Evolutionary conservation across 1,140 invertebrate species (phyloP).

Genomic region (Acyrthosiphon pisum): DNA sequence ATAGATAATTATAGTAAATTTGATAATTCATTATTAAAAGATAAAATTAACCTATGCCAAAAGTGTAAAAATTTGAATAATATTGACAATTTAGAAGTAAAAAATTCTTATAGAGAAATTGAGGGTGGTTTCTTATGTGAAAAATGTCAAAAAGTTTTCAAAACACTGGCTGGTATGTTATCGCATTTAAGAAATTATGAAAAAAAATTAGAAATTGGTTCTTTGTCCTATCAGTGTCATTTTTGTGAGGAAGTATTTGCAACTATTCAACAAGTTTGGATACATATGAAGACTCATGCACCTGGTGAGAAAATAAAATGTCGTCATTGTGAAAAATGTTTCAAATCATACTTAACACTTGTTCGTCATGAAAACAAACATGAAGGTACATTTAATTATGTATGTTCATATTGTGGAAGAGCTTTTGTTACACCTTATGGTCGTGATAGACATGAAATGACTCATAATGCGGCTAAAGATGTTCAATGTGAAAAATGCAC

Average conservation of each 20-base stretch:
- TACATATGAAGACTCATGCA: slow-evolving; percentile 52
- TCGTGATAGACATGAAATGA: slow-evolving; percentile 55
- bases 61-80: slow-evolving; percentile 1
- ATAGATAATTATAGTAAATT: slow-evolving; percentile 9
- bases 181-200: slow-evolving; percentile 48
- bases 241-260: slow-evolving; percentile 51
- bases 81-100: not conserved
- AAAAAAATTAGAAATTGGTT: slow-evolving; percentile 42
- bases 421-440: slow-evolving; percentile 52
- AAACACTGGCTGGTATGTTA: slow-evolving; percentile 43
- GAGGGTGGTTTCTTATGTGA: slow-evolving; percentile 40
- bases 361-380: slow-evolving; percentile 55
- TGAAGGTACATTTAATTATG: slow-evolving; percentile 43
- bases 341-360: slow-evolving; percentile 50
- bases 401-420: slow-evolving; percentile 50
- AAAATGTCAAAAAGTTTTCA: slow-evolving; percentile 48
- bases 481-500: slow-evolving; percentile 53
- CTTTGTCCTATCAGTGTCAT: slow-evolving; percentile 26
- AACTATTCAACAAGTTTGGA: slow-evolving; percentile 53
- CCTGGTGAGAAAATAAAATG: slow-evolving; percentile 53
- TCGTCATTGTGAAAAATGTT: slow-evolving; percentile 50
- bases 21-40: not conserved
- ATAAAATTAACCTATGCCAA: not conserved
- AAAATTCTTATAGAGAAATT: slow-evolving; percentile 33
- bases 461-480: slow-evolving; percentile 43